Evolutionary conservation across 1,140 invertebrate genomes (phyloP), one percentile per base, ranked within the genome.

Genomic region (Rhyacophila brunnea): DNA sequence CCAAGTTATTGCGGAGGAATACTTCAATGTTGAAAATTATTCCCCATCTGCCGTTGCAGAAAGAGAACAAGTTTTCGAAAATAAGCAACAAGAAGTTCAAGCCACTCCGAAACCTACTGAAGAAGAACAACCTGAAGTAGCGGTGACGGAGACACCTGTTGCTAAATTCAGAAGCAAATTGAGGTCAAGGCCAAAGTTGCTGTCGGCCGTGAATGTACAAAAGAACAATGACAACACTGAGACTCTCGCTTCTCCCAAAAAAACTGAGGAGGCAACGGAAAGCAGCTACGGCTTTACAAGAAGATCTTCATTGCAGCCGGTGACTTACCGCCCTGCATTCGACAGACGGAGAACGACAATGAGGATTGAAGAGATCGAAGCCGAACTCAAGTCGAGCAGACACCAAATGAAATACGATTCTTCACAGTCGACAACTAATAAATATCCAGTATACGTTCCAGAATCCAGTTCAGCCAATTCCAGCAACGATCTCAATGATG

Each of bases 301-400:
- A 46, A 50, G 53, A 7, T 70, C 69, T 51, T 68, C 65, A 32
- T 45, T 68, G 6, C 72, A 74, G 45, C 68, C 75, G 17, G 70
- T 78, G 17, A 78, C 77, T 23, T 78, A 78, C 47, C 69, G 76
- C 58, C 77, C 77, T 46, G 70, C 73, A 2, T 79, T 72, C 59
- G 72, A 77, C 57, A 71, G 70, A 57, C 65, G 73, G 7, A 66
- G 74, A 53, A 79, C 77, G 13, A 79, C 77, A 36, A 79, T 79
- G 77, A 67, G 72, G 18, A 79, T 79, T 36, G 77, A 79, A 65
- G 77, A 79, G 71, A 79, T 79, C 35, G 73, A 77, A 67, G 74
- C 73, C 35, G 77, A 78, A 57, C 66, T 78, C 43, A 79, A 78
- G 63, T 77, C 76, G 11, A 79, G 76, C 42, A 52, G 62, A 40